Percentiles rank a stretch among this genome's conserved stretches.
phyloP scores from a whole-genome alignment of 2,888 invertebrate genomes.

The Tenthredo notha region DNA sequence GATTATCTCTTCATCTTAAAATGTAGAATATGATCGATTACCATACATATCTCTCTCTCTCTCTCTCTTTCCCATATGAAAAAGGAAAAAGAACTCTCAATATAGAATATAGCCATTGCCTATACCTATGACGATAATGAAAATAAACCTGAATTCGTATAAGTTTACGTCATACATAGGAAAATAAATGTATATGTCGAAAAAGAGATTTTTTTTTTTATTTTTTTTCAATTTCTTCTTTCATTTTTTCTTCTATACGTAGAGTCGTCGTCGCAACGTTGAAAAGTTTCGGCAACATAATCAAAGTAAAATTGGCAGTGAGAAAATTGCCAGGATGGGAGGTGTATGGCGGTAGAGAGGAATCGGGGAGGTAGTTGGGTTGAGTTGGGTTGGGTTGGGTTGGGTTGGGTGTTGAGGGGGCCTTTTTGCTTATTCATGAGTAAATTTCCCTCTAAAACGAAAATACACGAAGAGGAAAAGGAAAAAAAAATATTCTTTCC shows the following conservation, averaged over 20 bases:
- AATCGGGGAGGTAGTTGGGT: conserved; percentile 51
- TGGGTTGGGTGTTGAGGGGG: conserved; percentile 59
- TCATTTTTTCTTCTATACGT: neutral
- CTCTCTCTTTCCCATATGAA: neutral
- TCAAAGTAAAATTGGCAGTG: conserved; percentile 64
- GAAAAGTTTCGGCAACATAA: conserved; percentile 62
- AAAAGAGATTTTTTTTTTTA: neutral
- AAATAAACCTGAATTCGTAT: neutral
- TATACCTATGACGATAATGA: neutral
- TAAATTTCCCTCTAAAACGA: conserved; percentile 66
- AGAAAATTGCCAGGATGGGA: conserved; percentile 55
- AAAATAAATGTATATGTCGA: neutral
- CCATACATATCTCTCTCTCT: neutral
- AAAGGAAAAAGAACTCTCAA: neutral
- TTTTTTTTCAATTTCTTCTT: neutral
- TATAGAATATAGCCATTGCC: neutral
- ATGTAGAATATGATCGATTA: neutral
- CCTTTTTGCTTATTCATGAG: conserved; percentile 67
- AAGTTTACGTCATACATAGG: neutral
- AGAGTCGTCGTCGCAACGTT: conserved; percentile 53
- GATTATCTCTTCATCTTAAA: neutral
- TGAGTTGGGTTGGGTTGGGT: conserved; percentile 54
- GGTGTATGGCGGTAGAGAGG: conserved; percentile 40
- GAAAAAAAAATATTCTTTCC: conserved; percentile 41
- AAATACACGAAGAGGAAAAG: conserved; percentile 60